Evolutionary conservation across 2,113 vertebrate genomes (phyloP).

Genomic region (Tursiops truncatus): DNA sequence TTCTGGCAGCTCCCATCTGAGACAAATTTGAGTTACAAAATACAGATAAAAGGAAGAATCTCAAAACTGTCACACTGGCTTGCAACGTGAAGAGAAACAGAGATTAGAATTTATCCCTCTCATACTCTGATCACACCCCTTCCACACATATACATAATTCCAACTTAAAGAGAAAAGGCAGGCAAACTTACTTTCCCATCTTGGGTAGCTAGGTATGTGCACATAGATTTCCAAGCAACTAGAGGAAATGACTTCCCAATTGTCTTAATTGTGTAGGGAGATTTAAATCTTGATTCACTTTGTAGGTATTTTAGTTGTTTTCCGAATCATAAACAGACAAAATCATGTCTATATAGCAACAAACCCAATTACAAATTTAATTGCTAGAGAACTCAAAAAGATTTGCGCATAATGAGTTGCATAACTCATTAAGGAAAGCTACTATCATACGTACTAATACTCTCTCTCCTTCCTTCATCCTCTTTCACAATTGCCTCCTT

Average conservation of each 20-base stretch:
- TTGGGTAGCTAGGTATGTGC: neutral
- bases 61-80: neutral
- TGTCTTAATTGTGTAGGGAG: neutral
- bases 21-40: neutral
- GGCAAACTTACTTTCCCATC: neutral
- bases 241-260: neutral
- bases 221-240: neutral
- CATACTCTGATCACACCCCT: neutral
- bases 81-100: neutral
- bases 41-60: neutral
- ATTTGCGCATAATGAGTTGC: neutral
- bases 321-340: slow-evolving; percentile 35
- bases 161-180: slow-evolving; percentile 3
- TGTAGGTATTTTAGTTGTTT: neutral
- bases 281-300: neutral
- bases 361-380: neutral
- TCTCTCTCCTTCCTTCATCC: slow-evolving; percentile 92
- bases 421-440: slow-evolving; percentile 13
- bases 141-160: neutral
- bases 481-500: slow-evolving; percentile 89
- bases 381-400: neutral
- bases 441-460: slow-evolving; percentile 88
- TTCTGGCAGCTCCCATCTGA: neutral
- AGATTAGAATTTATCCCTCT: neutral
- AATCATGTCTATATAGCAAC: neutral